phyloP scores from a whole-genome alignment of 2,113 vertebrate genomes.

The Cephalopholis sonnerati region DNA sequence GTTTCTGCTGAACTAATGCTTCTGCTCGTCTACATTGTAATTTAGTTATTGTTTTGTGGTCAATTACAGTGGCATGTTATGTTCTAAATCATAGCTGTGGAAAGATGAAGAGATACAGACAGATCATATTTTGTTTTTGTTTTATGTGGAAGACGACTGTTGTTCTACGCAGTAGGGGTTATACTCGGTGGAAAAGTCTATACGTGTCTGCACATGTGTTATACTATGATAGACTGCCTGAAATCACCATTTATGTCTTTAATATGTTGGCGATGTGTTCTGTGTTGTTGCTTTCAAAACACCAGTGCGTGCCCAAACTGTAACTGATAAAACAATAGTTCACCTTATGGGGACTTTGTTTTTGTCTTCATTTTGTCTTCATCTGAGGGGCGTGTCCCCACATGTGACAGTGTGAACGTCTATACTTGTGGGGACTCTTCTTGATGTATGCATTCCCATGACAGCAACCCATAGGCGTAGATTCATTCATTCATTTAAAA shows the following conservation, averaged over 20 bases:
- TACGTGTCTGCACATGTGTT: not conserved
- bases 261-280: not conserved
- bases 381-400: not conserved
- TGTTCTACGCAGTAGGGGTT: not conserved
- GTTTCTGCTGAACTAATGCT: constrained; percentile 60
- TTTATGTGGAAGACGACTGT: constrained; percentile 3
- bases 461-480: too few relatives aligned
- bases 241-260: not conserved
- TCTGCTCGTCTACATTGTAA: constrained; percentile 33
- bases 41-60: constrained; percentile 58
- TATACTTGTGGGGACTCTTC: not conserved
- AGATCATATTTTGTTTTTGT: constrained; percentile 29
- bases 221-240: not conserved
- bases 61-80: constrained; percentile 57
- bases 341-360: not conserved
- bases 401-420: not conserved
- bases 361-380: not conserved
- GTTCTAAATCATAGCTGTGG: constrained; percentile 32
- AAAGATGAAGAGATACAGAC: constrained; percentile 47
- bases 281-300: constrained; percentile 1
- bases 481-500: too few relatives aligned
- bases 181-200: constrained; percentile 5
- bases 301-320: not conserved
- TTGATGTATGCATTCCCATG: not conserved
- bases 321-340: not conserved